Evolutionary conservation across 2,797 vertebrate species (phyloP), one percentile per base, ranked within the genome.

Genomic region (Buphagus erythrorhynchus): DNA sequence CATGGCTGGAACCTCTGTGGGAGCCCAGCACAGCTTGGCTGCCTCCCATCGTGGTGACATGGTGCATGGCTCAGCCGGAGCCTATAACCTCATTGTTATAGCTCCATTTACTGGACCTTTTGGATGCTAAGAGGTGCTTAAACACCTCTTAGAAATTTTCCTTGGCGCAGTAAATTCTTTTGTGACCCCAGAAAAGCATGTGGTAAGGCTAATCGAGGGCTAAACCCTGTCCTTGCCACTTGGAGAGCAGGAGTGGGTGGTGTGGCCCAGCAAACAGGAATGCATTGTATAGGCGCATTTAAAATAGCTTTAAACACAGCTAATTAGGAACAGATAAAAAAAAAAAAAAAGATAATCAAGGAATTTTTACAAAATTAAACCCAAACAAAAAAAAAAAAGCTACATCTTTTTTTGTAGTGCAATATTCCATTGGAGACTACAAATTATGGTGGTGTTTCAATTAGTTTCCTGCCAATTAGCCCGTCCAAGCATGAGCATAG

Each of bases 1-100:
- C 51, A 4, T 1, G 35, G 51, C 49, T 72, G 66, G 55, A 86
- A 22, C 18, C 11, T 1, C 20, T 9, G 12, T 3, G 54, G 68
- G 61, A 95, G 42, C 35, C 38, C 46, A 62, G 0, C 43, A 13
- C 1, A 1, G 9, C 40, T 14, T 49, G 51, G 51, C 63, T 33
- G 36, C 51, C 75, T 73, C 49, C 45, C 18, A 1, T 18, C 0
- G 0, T 1, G 2, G 0, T 1, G 2, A 36, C 45, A 42, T 0
- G 2, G 49, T 1, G 0, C 1, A 0, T 38, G 71, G 67, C 72
- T 88, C 52, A 66, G 75, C 28, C 85, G 63, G 24, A 79, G 31
- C 59, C 71, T 22, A 31, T 6, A 1, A 46, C 57, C 31, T 91
- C 61, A 33, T 26, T 69, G 51, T 62, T 71, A 66, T 21, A 79